Evolutionary conservation across 2,888 invertebrate genomes (phyloP), one percentile per base, ranked within the genome.

Genomic region (Cremastinae sp.): DNA sequence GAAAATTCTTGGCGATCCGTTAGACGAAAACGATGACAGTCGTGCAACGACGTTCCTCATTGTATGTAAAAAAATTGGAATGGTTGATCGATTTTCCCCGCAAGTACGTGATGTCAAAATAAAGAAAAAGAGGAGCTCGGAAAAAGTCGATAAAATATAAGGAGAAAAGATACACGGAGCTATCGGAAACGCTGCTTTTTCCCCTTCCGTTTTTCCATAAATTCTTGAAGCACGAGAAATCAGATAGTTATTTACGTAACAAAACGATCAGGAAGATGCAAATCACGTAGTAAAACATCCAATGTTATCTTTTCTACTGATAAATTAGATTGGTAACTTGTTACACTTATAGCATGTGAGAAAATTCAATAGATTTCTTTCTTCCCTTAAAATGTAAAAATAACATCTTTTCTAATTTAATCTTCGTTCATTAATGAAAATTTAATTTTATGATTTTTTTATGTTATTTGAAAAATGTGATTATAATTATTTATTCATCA

Each of bases 171-270:
- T 45, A n/a, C 9, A 53, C 20, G n/a, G 53, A 39, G 39, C 10
- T n/a, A 16, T 39, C 9, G 10, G 16, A 51, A 8, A 47, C 8
- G 22, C 10, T 20, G 39, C 37, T 64, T 28, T 41, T 18, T 1
- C 22, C 12, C 41, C 5, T 20, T 4, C 18, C 37, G 22, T 51
- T 10, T 49, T 62, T 39, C 12, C 39, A n/a, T 39, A 14, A 20
- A 22, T 47, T 28, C 37, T 9, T 8, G 2, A 5, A 39, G 43
- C 22, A 9, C 7, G 37, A 55, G 35, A 59, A 69, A 37, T 39
- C 16, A 9, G 37, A 53, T 58, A 35, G 18, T 3, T 35, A 65
- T 65, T 70, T 59, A 70, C 59, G 37, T 65, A 75, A 75, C 59
- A 37, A 45, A 43, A 39, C 20, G 35, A 71, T 66, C 35, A 28